Evolutionary conservation across 1,140 invertebrate genomes (phyloP).

Genomic region (Drosophila persimilis): DNA sequence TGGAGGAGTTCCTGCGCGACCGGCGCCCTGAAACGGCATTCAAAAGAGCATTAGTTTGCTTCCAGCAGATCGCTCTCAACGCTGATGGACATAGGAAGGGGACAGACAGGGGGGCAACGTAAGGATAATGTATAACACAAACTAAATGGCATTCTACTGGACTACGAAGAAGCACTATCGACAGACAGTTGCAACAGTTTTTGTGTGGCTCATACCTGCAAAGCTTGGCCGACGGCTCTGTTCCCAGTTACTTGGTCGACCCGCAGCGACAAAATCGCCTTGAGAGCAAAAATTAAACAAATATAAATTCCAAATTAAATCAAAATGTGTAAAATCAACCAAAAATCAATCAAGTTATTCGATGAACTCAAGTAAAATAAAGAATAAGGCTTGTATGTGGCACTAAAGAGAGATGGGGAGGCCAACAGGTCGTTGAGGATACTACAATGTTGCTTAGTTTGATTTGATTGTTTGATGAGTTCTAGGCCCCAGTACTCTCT

Average conservation of each 20-base stretch:
- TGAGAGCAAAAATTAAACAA: slow-evolving; percentile 32
- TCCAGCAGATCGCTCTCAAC: background rate
- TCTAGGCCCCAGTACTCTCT: too few relatives aligned
- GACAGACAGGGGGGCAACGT: slow-evolving; percentile 18
- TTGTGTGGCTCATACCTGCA: slow-evolving; percentile 85
- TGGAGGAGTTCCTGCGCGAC: slow-evolving; percentile 92
- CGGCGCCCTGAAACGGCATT: slow-evolving; percentile 84
- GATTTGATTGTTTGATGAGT: too few relatives aligned
- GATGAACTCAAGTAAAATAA: slow-evolving; percentile 15
- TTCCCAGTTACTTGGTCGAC: slow-evolving; percentile 93
- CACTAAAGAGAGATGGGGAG: background rate
- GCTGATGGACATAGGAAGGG: slow-evolving; percentile 1
- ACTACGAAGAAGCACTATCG: slow-evolving; percentile 28
- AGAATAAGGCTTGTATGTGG: slow-evolving; percentile 23
- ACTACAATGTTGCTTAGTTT: too few relatives aligned
- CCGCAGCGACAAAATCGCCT: slow-evolving; percentile 87
- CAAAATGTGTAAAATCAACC: slow-evolving; percentile 17
- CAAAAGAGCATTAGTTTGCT: too few relatives aligned
- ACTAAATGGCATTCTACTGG: slow-evolving; percentile 39
- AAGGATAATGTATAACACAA: slow-evolving; percentile 26
- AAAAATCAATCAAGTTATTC: slow-evolving; percentile 24
- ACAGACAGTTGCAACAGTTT: slow-evolving; percentile 34
- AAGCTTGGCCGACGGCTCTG: slow-evolving; percentile 89
- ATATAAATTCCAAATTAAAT: slow-evolving; percentile 20
- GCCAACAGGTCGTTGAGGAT: background rate